Percentiles rank a stretch among this genome's conserved stretches.
Conservation (phyloP, 2,797 vertebrate species). For the Chromobotia macracanthus region DNA sequence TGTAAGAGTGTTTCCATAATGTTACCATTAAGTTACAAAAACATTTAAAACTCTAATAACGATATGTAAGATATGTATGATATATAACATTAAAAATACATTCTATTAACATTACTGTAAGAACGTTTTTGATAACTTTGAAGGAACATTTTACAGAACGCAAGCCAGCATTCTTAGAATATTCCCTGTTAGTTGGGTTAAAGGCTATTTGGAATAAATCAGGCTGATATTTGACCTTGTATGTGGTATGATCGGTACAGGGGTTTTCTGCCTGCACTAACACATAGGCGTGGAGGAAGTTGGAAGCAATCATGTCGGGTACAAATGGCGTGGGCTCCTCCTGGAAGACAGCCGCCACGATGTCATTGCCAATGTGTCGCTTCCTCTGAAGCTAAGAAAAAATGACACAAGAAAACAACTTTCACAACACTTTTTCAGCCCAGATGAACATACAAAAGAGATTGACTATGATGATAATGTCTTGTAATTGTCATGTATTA, state of each 20-base stretch:
- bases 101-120: too few relatives aligned
- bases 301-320: constrained; percentile 97
- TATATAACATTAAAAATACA: too few relatives aligned
- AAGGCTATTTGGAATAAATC: background rate
- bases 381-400: constrained; percentile 90
- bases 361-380: constrained; percentile 97
- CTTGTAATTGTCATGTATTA: background rate
- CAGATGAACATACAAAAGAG: background rate
- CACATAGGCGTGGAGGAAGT: constrained; percentile 95
- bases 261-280: constrained; percentile 89
- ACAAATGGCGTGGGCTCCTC: constrained; percentile 94
- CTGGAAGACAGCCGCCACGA: constrained; percentile 94
- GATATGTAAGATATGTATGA: too few relatives aligned
- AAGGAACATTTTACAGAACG: too few relatives aligned
- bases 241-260: constrained; percentile 77
- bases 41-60: too few relatives aligned
- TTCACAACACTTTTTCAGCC: background rate
- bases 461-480: background rate
- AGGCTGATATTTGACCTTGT: constrained; percentile 77
- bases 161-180: too few relatives aligned
- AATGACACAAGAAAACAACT: background rate
- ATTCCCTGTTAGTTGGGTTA: background rate
- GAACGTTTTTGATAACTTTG: too few relatives aligned
- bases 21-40: too few relatives aligned
- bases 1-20: too few relatives aligned